Base-by-base conservation (phyloP, 1,140 invertebrate genomes). In the Neodiprion lecontei region DNA sequence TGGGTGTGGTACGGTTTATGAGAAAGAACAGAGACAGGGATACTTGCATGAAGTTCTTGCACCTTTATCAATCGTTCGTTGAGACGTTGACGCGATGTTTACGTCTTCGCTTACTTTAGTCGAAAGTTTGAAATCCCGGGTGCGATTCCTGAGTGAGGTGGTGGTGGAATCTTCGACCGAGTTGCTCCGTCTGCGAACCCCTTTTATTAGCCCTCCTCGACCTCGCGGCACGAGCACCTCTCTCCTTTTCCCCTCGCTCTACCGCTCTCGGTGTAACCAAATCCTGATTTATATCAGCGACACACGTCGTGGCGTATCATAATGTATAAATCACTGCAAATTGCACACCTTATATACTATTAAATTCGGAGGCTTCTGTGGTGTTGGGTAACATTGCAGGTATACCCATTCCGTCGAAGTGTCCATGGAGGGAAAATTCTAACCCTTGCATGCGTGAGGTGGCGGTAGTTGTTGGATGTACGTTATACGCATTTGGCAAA, bases 291-390 rank as follows among this genome's bases (percentile, higher is more conserved):
- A 61, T 61, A 61, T 61, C 53, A 61, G 53, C 11, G 53, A 61
- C 53, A 61, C 53, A 61, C 53, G 53, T 61, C 53, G n/a, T 61
- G 53, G 5, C 53, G 53, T 61, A 61, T 61, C 53, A 61, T 61
- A 61, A 61, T 61, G 53, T 61, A 61, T 61, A 61, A 61, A 61
- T 61, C 53, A 61, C 53, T 61, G 53, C 53, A 61, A 61, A 61
- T 61, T 61, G 53, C 53, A 61, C 53, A 9, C 5, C 53, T 12
- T 61, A 61, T 40, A 40, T 61, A 61, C 11, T 61, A 61, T 61
- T 61, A 61, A 61, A 9, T 61, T 61, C n/a, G 11, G 8, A 61
- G 11, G 11, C 53, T 8, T 40, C 5, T 1, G 28, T 40, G 28
- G 28, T 40, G 28, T 40, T 40, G 5, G 28, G 28, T 40, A 40